phyloP scores from a whole-genome alignment of 2,797 vertebrate genomes.

The Botia almorhae region DNA sequence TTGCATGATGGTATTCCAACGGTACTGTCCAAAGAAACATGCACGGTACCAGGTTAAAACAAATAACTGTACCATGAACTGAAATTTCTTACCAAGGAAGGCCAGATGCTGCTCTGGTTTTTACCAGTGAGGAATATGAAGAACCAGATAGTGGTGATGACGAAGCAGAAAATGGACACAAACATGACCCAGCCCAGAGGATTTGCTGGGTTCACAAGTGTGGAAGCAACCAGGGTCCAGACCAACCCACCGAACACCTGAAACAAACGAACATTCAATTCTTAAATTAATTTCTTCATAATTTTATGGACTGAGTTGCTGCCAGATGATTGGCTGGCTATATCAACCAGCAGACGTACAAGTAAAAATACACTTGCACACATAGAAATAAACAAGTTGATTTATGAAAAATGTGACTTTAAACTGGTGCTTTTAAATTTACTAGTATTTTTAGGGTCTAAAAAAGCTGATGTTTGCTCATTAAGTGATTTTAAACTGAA shows the following conservation, averaged over 20 bases:
- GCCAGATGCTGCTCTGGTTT: slow-evolving; percentile 74
- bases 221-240: slow-evolving; percentile 63
- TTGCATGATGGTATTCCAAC: too few relatives aligned
- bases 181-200: slow-evolving; percentile 93
- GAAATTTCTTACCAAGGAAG: slow-evolving; percentile 69
- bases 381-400: background rate
- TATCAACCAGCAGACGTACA: too few relatives aligned
- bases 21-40: background rate
- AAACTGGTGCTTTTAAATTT: background rate
- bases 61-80: background rate
- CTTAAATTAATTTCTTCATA: too few relatives aligned
- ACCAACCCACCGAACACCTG: slow-evolving; percentile 59
- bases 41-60: too few relatives aligned
- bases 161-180: slow-evolving; percentile 88
- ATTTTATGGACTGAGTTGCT: too few relatives aligned
- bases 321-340: too few relatives aligned
- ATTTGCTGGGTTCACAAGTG: background rate
- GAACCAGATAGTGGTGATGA: slow-evolving; percentile 81
- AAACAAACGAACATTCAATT: background rate
- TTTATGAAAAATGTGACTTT: background rate
- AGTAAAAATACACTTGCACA: background rate
- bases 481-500: background rate
- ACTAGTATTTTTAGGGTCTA: background rate
- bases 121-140: slow-evolving; percentile 70
- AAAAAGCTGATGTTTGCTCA: background rate